These are phyloP conservation scores for Omphaloscelis lunosa DNA, from an alignment of 2,888 invertebrate species.

Conservation along the genomic window DNA sequence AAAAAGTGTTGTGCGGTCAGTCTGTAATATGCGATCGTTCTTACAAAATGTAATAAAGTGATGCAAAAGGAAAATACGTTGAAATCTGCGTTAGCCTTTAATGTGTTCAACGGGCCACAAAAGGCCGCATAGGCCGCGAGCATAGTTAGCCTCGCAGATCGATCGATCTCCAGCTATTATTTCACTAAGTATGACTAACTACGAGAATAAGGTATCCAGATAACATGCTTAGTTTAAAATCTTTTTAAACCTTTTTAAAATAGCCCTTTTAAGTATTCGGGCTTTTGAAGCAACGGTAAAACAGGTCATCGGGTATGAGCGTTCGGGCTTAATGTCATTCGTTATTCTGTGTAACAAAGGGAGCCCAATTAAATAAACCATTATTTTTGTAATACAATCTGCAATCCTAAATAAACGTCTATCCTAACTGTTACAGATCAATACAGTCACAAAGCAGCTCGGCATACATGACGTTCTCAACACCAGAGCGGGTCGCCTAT, in stretches of 20 bases:
- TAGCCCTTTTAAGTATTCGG: background rate
- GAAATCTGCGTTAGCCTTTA: background rate
- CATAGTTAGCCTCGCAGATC: background rate
- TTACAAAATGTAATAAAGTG: background rate
- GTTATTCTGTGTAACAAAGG: background rate
- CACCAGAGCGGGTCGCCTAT: constrained; percentile 93
- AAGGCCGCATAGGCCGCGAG: background rate
- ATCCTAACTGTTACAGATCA: constrained; percentile 91
- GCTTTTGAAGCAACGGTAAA: background rate
- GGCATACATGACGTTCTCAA: constrained; percentile 93
- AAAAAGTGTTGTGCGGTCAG: background rate
- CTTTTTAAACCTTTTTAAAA: background rate
- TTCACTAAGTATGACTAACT: background rate
- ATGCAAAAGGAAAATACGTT: background rate
- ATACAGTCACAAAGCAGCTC: constrained; percentile 94
- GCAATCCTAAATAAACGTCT: background rate
- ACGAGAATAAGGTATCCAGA: too few species aligned
- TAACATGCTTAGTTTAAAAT: background rate
- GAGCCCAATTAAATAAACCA: background rate
- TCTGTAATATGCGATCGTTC: background rate
- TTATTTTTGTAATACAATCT: background rate
- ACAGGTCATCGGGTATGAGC: background rate
- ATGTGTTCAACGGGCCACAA: background rate
- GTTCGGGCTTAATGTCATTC: background rate
- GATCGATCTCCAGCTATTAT: background rate